Evolutionary conservation across 2,888 invertebrate species (phyloP), one percentile per base, ranked within the genome.

Genomic region (Catotricha subobsoleta): DNA sequence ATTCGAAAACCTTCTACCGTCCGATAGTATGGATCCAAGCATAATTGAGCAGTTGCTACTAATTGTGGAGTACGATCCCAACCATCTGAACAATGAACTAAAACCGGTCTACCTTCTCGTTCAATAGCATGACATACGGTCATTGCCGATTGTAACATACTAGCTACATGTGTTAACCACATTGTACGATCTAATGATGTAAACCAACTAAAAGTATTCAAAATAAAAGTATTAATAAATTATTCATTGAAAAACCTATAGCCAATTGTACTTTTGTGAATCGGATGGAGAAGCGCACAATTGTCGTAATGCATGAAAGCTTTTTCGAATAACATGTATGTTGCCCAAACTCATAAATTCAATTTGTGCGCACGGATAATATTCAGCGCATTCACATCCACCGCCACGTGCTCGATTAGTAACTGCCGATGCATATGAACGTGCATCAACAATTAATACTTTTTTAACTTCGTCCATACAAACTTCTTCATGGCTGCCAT

Each of bases 1-100:
- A 84, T 72, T 54, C 87, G 83, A 65, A 97, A 97, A 46, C 94
- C 95, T 5, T 90, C 80, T 40, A 88, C 71, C 10, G 95, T 97
- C 50, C 97, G 70, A 62, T 97, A 97, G 65, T 78, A 81, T 0
- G 94, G 91, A 68, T 97, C 97, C 29, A 95, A 69, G 54, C 95
- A 67, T 31, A 97, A 69, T 63, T 95, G 83, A 12, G 91, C 88
- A 40, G 95, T 70, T 30, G 94, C 84, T 13, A 90, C 87, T 48
- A 98, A 83, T 67, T 98, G 97, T 35, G 97, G 88, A 43, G 97
- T 98, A 49, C 97, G 73, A 66, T 98, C 97, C 97, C 97, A 97
- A 36, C 97, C 97, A 66, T 97, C 97, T 3, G 92, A 92, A 64
- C 97, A 97, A 63, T 97, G 97, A 9, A 98, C 92, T 45, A 98